phyloP scores from a whole-genome alignment of 2,113 vertebrate species.

The Microtus pennsylvanicus region DNA sequence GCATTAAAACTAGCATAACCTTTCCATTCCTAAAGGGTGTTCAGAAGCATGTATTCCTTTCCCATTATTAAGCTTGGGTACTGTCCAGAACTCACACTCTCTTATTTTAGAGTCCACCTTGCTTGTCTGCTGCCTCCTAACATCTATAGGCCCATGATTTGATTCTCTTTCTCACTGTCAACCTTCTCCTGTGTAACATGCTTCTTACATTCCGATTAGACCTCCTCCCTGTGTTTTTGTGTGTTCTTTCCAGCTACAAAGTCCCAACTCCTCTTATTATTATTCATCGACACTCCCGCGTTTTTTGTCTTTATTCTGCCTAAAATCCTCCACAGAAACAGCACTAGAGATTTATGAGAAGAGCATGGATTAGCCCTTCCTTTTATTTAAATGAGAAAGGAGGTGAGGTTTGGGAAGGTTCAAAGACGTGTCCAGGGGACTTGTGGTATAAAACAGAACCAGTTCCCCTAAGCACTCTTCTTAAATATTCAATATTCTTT shows the following conservation, averaged over 20 bases:
- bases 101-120: neutral
- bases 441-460: slow-evolving; percentile 3
- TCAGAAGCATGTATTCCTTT: slow-evolving; percentile 26
- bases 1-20: slow-evolving; percentile 70
- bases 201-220: neutral
- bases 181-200: neutral
- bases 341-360: neutral
- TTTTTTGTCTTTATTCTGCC: neutral
- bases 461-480: neutral
- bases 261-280: neutral
- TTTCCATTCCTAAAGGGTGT: slow-evolving; percentile 53
- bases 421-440: neutral
- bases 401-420: neutral
- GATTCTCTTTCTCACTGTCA: neutral
- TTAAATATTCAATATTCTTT: slow-evolving; percentile 5
- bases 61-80: neutral
- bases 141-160: neutral
- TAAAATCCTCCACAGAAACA: neutral
- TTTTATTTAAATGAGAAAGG: slow-evolving; percentile 1
- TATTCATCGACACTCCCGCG: neutral
- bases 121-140: neutral
- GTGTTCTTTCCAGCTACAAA: neutral
- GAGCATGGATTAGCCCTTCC: neutral
- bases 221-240: neutral
- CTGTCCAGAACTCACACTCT: neutral